Base-by-base conservation (phyloP, 2,797 vertebrate genomes). In the Rhinogobio ventralis region DNA sequence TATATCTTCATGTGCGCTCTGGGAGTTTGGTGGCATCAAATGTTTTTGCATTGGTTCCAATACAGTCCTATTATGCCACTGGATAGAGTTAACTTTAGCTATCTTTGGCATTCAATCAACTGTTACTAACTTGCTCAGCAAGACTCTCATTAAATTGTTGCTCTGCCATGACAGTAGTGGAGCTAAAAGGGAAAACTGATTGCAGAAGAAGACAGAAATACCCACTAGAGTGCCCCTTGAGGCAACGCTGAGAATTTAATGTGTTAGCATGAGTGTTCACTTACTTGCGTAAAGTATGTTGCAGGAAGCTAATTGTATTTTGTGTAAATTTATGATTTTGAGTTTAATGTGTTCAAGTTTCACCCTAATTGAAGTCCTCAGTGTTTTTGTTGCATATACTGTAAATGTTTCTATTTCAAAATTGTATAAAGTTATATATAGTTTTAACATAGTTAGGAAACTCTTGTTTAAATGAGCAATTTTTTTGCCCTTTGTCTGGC, bases 141-240 rank as follows among this genome's bases (percentile, higher is more conserved):
- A 74, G 49, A 74, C 51, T 45, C 39, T 23, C 49, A 55, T 75
- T 75, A 53, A 55, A 36, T 36, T 75, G 49, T 33, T 75, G 49
- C 49, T 74, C 72, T 53, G 46, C 71, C n/a, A 30, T 51, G 28
- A 33, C 28, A 33, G 46, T 53, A 74, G 46, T 74, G 30, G 46
- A 33, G 28, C 28, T n/a, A 36, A 55, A 36, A 14, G 11, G 19
- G 23, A 75, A 36, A 75, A 55, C 19, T 36, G 49, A 74, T 53
- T 51, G 30, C 49, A 53, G 72, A 36, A 74, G 49, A 73, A 72
- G 15, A 46, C 8, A 3, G 17, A 19, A 72, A 53, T 53, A 51
- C 46, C 28, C n/a, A 73, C 9, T 49, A 33, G 20, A 53, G 19
- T 53, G 5, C 19, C 72, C 49, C 28, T 74, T 75, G 19, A 75